A percentile compares a stretch with the other conserved stretches of the same genome.
These are phyloP conservation scores for Bembecia ichneumoniformis DNA, from an alignment of 2,888 invertebrate genomes.

Conservation along the genomic window DNA sequence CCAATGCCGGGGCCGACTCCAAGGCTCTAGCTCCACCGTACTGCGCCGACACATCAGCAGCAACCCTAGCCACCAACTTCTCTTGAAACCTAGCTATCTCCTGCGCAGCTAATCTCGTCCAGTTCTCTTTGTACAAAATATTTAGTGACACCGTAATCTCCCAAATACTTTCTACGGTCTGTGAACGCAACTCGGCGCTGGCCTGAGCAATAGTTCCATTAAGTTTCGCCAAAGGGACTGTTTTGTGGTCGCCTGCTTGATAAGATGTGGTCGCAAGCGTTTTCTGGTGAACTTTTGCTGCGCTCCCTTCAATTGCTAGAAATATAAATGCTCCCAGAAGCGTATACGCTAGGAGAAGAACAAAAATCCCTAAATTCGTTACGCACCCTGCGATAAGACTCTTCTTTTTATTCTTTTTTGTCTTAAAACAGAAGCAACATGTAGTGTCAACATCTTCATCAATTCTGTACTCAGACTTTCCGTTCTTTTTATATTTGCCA, in stretches of 20 bases:
- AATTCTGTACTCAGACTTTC: conserved; percentile 46
- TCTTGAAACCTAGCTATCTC: conserved; percentile 83
- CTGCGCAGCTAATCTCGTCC: conserved; percentile 85
- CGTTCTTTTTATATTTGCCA: conserved; percentile 61
- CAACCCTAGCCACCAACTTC: conserved; percentile 82
- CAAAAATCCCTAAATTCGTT: conserved; percentile 87
- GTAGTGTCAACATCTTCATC: conserved; percentile 57
- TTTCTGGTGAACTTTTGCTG: conserved; percentile 65
- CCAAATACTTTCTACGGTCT: conserved; percentile 92
- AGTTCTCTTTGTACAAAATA: conserved; percentile 90
- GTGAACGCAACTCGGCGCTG: conserved; percentile 57
- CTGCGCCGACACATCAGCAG: conserved; percentile 79
- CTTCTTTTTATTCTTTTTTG: conserved; percentile 62
- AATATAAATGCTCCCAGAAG: conserved; percentile 83
- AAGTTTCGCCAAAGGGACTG: conserved; percentile 39
- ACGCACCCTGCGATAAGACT: conserved; percentile 76
- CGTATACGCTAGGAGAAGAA: conserved; percentile 84
- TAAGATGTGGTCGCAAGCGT: conserved; percentile 64
- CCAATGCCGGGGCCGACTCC: conserved; percentile 54
- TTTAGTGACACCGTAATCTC: conserved; percentile 89
- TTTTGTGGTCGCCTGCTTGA: conserved; percentile 52
- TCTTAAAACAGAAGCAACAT: conserved; percentile 64
- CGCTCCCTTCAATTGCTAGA: conserved; percentile 84
- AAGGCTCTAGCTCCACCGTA: conserved; percentile 56
- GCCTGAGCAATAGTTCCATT: conserved; percentile 55